A percentile compares a stretch with the other conserved stretches of the same genome.
These are phyloP conservation scores for Drosophila birchii DNA, from an alignment of 2,888 invertebrate species.

Conservation along the genomic window DNA sequence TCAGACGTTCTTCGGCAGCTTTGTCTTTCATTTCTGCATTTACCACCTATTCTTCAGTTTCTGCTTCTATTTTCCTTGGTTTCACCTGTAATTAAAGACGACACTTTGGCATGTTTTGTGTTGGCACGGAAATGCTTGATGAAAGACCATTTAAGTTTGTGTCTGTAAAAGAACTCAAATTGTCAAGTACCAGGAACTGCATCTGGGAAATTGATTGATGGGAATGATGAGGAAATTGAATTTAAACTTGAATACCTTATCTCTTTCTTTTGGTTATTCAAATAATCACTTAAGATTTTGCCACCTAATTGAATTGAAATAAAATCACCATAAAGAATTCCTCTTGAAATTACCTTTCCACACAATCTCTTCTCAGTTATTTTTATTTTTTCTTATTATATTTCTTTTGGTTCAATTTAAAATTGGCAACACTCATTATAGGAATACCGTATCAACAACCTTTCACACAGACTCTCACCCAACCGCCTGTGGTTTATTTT, in stretches of 20 bases:
- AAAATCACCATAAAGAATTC: constrained; percentile 6
- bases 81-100: constrained; percentile 76
- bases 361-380: constrained; percentile 7
- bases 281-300: not conserved
- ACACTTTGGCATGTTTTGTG: constrained; percentile 76
- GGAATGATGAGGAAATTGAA: not conserved
- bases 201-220: constrained; percentile 32
- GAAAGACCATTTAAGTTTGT: constrained; percentile 32
- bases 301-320: not conserved
- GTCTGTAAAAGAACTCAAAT: constrained; percentile 28
- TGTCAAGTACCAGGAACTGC: constrained; percentile 61
- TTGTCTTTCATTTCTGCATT: constrained; percentile 36
- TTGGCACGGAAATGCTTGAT: constrained; percentile 73
- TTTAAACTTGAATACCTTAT: not conserved
- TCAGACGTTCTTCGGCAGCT: constrained; percentile 18
- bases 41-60: constrained; percentile 12
- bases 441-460: constrained; percentile 45
- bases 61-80: constrained; percentile 46
- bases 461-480: constrained; percentile 37
- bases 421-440: constrained; percentile 55
- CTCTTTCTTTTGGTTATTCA: too few relatives aligned
- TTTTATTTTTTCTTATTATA: not conserved
- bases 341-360: constrained; percentile 24
- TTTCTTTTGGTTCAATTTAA: constrained; percentile 18
- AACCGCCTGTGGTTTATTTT: constrained; percentile 17